Base-by-base conservation (phyloP, 1,140 invertebrate species). In the Diachasma alloeum region DNA sequence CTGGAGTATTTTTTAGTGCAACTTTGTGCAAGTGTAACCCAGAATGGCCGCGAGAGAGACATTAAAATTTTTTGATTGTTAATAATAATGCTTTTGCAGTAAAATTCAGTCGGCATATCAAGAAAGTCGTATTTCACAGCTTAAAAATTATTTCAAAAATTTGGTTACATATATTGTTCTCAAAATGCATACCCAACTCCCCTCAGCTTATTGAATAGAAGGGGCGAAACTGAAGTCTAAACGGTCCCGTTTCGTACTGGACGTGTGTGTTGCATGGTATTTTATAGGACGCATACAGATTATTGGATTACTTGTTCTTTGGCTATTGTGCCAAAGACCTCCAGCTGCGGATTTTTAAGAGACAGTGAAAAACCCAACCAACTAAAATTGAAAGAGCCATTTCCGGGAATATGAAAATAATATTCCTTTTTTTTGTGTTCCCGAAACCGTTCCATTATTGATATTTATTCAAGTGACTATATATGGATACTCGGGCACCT, bases 361-460 rank as follows among this genome's bases (percentile, higher is more conserved):
- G 15, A 56, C 31, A 67, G 42, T 42, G 56, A 59, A 46, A 46
- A 44, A 1, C 37, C 31, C 10, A 53, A 6, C 36, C 0, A 22
- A n/a, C 46, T 4, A 46, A 46, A 19, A 37, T 59, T 26, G 37
- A 31, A 44, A 72, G 46, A 37, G 59, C 24, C 36, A 39, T 56
- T 39, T 46, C 56, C 67, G 46, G 78, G 82, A 83, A 85, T 85
- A 84, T 84, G 83, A 85, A 85, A 84, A 85, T 85, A 85, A 85
- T 85, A 85, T 83, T 85, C 84, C 76, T 80, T 78, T 80, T 72
- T 80, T 13, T 77, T 31, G 69, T 71, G 68, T 56, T 69, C 31
- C 17, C 36, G 15, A 5, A 48, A 46, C 24, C n/a, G 46, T 76
- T 76, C 71, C 79, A 85, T 85, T 83, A 85, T 85, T 81, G 83